A percentile compares a stretch with the other conserved stretches of the same genome.
These are phyloP conservation scores for Amblyjoppa fuscipennis DNA, from an alignment of 2,888 invertebrate species.

Conservation along the genomic window DNA sequence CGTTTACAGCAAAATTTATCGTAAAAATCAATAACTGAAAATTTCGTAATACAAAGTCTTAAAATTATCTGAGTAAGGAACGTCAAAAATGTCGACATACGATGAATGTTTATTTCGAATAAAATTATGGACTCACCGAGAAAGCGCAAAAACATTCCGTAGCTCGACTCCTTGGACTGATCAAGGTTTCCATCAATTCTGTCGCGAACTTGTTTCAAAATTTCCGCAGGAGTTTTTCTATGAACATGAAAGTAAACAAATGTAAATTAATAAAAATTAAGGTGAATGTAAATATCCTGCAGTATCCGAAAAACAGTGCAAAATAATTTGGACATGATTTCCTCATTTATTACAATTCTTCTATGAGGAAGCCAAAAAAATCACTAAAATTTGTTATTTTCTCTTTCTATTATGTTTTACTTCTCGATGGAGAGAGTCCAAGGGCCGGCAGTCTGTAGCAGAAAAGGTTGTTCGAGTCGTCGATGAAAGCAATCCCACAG, in stretches of 20 bases:
- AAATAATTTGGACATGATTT: too few species aligned
- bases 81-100: too few species aligned
- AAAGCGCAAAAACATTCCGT: conserved; percentile 85
- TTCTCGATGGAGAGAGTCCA: conserved; percentile 84
- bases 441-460: conserved; percentile 84
- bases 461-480: conserved; percentile 86
- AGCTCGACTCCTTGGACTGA: conserved; percentile 84
- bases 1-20: too few species aligned
- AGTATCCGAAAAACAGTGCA: neutral
- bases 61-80: neutral
- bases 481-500: conserved; percentile 88
- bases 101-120: conserved; percentile 2
- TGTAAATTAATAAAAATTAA: neutral
- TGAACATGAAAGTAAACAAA: neutral
- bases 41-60: neutral
- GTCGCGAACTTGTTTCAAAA: conserved; percentile 82
- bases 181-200: conserved; percentile 80
- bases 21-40: too few species aligned
- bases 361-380: too few species aligned
- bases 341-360: too few species aligned
- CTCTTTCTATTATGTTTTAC: conserved; percentile 78
- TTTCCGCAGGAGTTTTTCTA: conserved; percentile 78
- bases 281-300: neutral
- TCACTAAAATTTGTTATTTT: neutral
- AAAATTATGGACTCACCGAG: conserved; percentile 81